Evolutionary conservation across 2,888 invertebrate genomes (phyloP).

Genomic region (Cantharis nigra): DNA sequence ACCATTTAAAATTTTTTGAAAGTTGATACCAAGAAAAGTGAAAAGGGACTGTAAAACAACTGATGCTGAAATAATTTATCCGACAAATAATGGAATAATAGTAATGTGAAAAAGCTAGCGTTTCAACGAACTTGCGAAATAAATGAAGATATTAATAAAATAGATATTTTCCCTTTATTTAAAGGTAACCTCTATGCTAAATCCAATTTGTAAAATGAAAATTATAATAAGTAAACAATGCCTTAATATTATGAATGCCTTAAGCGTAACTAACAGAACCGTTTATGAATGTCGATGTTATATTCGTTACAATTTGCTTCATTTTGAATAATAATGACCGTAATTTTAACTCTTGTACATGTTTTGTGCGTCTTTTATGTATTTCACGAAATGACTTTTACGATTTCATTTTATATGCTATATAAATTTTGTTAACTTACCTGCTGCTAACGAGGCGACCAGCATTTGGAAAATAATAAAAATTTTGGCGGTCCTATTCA

Average conservation of each 20-base stretch:
- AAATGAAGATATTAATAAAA: not conserved
- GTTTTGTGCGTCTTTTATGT: not conserved
- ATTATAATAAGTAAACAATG: not conserved
- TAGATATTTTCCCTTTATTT: not conserved
- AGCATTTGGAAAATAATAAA: slow-evolving; percentile 41
- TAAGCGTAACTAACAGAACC: not conserved
- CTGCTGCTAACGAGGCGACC: slow-evolving; percentile 39
- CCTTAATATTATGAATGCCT: not conserved
- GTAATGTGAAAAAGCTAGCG: not conserved
- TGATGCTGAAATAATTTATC: not conserved
- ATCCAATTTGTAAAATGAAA: not conserved
- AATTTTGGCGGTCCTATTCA: slow-evolving; percentile 41
- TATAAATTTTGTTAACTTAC: slow-evolving; percentile 30
- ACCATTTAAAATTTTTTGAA: not conserved
- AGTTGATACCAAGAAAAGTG: not conserved
- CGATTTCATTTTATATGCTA: not conserved
- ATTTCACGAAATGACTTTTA: not conserved
- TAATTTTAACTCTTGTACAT: not conserved
- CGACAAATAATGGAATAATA: not conserved
- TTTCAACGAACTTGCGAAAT: not conserved
- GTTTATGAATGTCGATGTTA: not conserved
- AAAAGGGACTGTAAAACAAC: not conserved
- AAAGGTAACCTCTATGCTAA: not conserved
- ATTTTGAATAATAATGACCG: not conserved
- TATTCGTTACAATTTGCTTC: not conserved